These are phyloP conservation scores for Ictalurus furcatus DNA, from an alignment of 2,113 vertebrate genomes.

Conservation along the genomic window DNA sequence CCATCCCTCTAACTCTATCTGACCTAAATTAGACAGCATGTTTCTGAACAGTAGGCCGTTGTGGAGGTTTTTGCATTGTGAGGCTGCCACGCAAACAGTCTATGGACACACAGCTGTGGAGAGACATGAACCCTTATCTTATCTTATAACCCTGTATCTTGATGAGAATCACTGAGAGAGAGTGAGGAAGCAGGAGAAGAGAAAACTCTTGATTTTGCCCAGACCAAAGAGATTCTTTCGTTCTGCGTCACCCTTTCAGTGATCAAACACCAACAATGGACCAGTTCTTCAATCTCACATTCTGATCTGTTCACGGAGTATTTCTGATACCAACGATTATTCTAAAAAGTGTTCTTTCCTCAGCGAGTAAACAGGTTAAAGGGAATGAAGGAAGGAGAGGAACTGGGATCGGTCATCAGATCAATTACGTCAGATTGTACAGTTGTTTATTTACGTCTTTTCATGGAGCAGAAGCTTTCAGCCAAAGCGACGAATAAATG, in stretches of 20 bases:
- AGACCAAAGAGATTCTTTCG: not conserved
- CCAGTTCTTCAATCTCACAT: not conserved
- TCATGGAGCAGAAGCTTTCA: not conserved
- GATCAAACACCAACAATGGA: not conserved
- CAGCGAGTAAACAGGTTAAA: not conserved
- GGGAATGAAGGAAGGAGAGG: not conserved
- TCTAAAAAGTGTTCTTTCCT: not conserved
- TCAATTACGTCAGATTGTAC: not conserved
- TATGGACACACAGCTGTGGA: conserved; percentile 69
- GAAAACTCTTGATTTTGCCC: not conserved
- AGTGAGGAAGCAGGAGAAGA: not conserved
- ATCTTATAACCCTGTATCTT: conserved; percentile 55
- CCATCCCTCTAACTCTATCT: conserved; percentile 60
- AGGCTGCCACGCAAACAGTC: conserved; percentile 62
- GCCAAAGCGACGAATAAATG: not conserved
- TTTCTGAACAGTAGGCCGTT: conserved; percentile 70
- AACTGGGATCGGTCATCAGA: not conserved
- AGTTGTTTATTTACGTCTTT: not conserved
- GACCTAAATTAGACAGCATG: conserved; percentile 67
- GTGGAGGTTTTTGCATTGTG: conserved; percentile 60
- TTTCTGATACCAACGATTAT: not conserved
- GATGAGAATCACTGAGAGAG: conserved; percentile 51
- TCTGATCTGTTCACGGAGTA: not conserved
- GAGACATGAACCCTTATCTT: conserved; percentile 57
- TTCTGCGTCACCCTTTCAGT: not conserved